Conservation (phyloP, 2,113 vertebrate species). For the Poecilia latipinna region DNA sequence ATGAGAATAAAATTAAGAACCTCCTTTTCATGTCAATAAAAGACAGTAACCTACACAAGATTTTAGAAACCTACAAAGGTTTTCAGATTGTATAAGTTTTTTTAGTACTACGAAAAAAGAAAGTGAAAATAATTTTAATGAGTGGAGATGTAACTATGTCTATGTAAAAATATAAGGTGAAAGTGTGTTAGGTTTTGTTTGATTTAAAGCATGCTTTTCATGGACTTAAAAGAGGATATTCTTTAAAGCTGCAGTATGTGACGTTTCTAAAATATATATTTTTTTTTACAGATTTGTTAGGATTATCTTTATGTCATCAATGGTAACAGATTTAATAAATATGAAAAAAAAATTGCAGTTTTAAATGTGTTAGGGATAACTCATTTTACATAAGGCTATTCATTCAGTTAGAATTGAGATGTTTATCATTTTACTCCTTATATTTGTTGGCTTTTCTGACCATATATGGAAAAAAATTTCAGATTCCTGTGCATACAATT, state of each 20-base stretch:
- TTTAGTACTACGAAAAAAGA: background rate
- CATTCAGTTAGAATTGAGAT: background rate
- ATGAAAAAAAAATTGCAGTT: too few relatives aligned
- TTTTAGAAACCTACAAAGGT: background rate
- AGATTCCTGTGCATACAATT: background rate
- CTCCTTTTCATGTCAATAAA: constrained; percentile 10
- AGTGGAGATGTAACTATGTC: background rate
- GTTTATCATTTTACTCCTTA: background rate
- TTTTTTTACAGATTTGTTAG: too few relatives aligned
- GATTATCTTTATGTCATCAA: too few relatives aligned
- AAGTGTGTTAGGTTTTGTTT: background rate
- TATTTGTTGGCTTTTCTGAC: background rate
- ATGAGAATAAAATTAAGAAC: constrained; percentile 6
- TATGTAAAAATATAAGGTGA: background rate
- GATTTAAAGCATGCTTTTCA: background rate
- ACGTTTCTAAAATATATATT: too few relatives aligned
- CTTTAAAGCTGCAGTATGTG: background rate
- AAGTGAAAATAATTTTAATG: background rate
- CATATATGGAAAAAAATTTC: constrained; percentile 3
- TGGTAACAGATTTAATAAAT: too few relatives aligned
- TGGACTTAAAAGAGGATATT: background rate
- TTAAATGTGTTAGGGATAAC: background rate
- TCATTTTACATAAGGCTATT: background rate
- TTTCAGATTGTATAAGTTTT: background rate
- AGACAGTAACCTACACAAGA: too few relatives aligned